These are phyloP conservation scores for Crotalus adamanteus DNA, from an alignment of 2,797 vertebrate species.

Conservation along the genomic window DNA sequence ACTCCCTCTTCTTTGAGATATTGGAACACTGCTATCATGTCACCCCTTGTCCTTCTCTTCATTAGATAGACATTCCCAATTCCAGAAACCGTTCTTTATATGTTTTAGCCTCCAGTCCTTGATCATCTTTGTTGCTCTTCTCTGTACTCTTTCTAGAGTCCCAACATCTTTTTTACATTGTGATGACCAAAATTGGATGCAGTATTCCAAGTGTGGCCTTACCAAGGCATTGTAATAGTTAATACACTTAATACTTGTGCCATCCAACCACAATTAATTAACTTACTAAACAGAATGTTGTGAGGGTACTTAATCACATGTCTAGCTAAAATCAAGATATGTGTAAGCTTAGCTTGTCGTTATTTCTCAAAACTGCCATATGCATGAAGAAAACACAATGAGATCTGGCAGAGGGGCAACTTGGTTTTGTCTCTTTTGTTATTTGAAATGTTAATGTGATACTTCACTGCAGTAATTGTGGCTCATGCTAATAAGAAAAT, in stretches of 20 bases:
- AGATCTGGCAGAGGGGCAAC: not conserved
- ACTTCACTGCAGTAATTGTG: not conserved
- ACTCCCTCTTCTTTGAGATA: too few relatives aligned
- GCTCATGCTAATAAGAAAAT: not conserved
- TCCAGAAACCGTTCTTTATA: too few relatives aligned
- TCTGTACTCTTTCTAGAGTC: too few relatives aligned
- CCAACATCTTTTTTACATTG: too few relatives aligned
- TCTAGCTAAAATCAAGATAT: not conserved
- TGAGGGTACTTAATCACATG: not conserved
- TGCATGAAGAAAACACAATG: not conserved
- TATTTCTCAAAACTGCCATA: not conserved
- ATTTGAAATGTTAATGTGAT: conserved; percentile 25
- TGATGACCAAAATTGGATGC: too few relatives aligned
- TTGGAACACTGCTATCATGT: too few relatives aligned
- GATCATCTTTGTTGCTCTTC: too few relatives aligned
- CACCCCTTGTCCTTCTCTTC: too few relatives aligned
- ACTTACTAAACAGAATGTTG: not conserved
- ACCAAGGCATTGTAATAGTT: too few relatives aligned
- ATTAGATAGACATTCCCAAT: too few relatives aligned
- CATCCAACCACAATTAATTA: not conserved
- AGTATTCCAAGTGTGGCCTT: too few relatives aligned
- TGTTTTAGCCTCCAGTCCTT: too few relatives aligned
- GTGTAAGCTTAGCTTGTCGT: not conserved
- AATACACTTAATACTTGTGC: not conserved
- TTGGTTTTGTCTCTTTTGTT: conserved; percentile 1